phyloP scores from a whole-genome alignment of 2,797 vertebrate species.

The Spea hammondii region DNA sequence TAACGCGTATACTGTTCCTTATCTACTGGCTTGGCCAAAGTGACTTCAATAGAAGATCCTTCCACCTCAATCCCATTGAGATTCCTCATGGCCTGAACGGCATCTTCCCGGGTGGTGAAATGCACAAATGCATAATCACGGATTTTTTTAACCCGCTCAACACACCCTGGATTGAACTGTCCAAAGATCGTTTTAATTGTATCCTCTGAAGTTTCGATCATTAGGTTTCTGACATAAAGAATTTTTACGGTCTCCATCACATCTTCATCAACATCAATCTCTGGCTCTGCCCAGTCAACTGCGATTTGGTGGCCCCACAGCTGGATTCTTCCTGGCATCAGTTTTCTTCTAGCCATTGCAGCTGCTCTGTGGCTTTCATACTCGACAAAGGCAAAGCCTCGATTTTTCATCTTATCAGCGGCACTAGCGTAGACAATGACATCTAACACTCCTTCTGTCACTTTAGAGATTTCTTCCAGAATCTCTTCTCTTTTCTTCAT shows the following conservation, averaged over 20 bases:
- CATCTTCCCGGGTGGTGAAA: slow-evolving; percentile 91
- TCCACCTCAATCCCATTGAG: slow-evolving; percentile 93
- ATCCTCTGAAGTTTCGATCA: slow-evolving; percentile 98
- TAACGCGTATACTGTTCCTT: slow-evolving; percentile 98
- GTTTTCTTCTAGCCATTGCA: slow-evolving; percentile 95
- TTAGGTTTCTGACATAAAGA: slow-evolving; percentile 96
- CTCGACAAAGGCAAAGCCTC: slow-evolving; percentile 97
- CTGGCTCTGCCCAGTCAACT: slow-evolving; percentile 97
- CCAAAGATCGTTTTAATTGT: slow-evolving; percentile 87
- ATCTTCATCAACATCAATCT: slow-evolving; percentile 97
- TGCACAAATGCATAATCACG: slow-evolving; percentile 97
- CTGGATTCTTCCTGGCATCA: slow-evolving; percentile 97
- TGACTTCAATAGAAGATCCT: slow-evolving; percentile 95
- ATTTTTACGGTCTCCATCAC: slow-evolving; percentile 99
- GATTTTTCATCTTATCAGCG: slow-evolving; percentile 98
- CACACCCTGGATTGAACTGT: slow-evolving; percentile 93
- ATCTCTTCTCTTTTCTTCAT: slow-evolving; percentile 99
- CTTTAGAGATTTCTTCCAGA: slow-evolving; percentile 94
- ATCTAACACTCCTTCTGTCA: slow-evolving; percentile 94
- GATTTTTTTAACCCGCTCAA: slow-evolving; percentile 98
- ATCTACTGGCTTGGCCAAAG: slow-evolving; percentile 95
- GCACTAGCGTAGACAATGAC: slow-evolving; percentile 98
- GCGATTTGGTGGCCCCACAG: slow-evolving; percentile 98
- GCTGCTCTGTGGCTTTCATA: slow-evolving; percentile 97
- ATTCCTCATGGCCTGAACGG: slow-evolving; percentile 91